Base-by-base conservation (phyloP, 2,797 vertebrate genomes). In the Anniella stebbinsi region DNA sequence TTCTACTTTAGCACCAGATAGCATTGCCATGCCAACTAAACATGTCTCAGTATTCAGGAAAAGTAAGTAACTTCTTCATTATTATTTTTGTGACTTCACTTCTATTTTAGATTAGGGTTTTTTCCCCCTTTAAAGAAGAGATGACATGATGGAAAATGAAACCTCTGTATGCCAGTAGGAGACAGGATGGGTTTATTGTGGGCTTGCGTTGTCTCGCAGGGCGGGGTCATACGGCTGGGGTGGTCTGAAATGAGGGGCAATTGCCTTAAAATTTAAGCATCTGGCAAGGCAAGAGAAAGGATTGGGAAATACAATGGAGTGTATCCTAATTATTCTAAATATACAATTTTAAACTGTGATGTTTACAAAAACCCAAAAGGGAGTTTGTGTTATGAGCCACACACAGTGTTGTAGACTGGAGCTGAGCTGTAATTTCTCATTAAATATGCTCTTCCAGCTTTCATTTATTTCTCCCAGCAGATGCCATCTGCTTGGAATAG, bases 41-140 rank as follows among this genome's bases (percentile, higher is more conserved):
- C 95, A 98, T 98, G 98, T 98, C 98, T 75, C 98, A 98, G 91
- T 98, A 98, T 96, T 98, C 98, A 2, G 98, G 98, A 97, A 98
- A 98, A 98, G 98, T 99, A 97, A 98, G 98, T 98, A 96, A 5
- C 0, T 0, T 57, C 48, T 60, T 66, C 13, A n/a, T 72, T 28
- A 7, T 73, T 21, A 13, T n/a, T 23, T 77, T 38, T 78, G 21
- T 48, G 21, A 48, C 18, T 80, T 41, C 30, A 84, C 88, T 72
- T 0, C 45, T 28, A 45, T 85, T 0, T 0, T 57, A 33, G 36
- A 89, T 45, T 54, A 36, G 0, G 0, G 77, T 88, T 87, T 57
- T 81, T 90, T 66, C 73, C 45, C 45, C 45, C 45, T 17, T 0
- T 7, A 80, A 72, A 57, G 38, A 10, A 84, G 41, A 0, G 36